Percentiles rank a stretch among this genome's conserved stretches.
Evolutionary conservation across 92 coral and sea anemone genomes (phyloP).

Genomic region (Zoanthus sociatus): DNA sequence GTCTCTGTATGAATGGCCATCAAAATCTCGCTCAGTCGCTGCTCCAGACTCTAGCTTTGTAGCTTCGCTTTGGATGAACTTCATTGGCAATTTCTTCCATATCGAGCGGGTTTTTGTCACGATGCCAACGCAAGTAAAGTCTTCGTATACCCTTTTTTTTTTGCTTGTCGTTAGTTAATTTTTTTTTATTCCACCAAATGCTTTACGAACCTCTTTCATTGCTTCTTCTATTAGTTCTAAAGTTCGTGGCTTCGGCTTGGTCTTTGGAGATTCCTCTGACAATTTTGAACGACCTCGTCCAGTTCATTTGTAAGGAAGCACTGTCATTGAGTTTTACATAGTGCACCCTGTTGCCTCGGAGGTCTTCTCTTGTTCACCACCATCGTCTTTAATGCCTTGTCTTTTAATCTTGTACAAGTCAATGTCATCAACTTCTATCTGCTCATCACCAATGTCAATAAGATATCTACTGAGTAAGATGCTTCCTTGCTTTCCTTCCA

Average conservation of each 20-base stretch:
- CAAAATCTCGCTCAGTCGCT: constrained; percentile 1
- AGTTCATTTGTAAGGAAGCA: constrained; percentile 71
- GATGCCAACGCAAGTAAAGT: constrained; percentile 91
- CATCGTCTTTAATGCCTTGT: constrained; percentile 46
- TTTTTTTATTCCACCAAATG: constrained; percentile 70
- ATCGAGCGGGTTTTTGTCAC: constrained; percentile 86
- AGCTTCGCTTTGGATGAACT: constrained; percentile 75
- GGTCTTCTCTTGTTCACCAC: constrained; percentile 15
- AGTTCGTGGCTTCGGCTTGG: constrained; percentile 38
- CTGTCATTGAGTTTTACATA: constrained; percentile 36
- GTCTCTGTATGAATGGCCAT: constrained; percentile 19
- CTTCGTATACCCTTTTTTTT: constrained; percentile 77
- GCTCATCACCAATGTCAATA: constrained; percentile 79
- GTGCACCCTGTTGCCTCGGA: constrained; percentile 23
- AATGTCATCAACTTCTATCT: constrained; percentile 82
- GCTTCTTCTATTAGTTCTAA: constrained; percentile 78
- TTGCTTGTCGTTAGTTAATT: constrained; percentile 80
- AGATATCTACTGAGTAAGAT: constrained; percentile 70
- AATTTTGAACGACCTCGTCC: constrained; percentile 31
- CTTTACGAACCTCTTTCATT: constrained; percentile 73
- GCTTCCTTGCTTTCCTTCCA: constrained; percentile 59
- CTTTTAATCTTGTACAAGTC: constrained; percentile 88
- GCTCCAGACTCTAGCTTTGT: constrained; percentile 53
- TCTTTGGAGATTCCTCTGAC: constrained; percentile 48
- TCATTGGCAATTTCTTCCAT: constrained; percentile 79